phyloP scores from a whole-genome alignment of 2,888 invertebrate genomes.

The Orchesella flavescens region DNA sequence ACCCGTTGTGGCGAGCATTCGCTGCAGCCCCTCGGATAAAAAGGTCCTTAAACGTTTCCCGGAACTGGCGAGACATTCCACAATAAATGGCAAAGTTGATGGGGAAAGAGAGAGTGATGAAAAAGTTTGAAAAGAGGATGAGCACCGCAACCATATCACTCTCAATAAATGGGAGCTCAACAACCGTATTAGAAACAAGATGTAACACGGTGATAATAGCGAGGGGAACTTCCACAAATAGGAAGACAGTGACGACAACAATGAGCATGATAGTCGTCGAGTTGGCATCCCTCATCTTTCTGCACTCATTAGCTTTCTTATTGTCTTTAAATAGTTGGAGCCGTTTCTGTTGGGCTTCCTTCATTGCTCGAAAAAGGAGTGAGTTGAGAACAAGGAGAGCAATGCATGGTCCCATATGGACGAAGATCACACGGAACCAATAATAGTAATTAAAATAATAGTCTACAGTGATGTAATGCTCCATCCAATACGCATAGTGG shows the following conservation, averaged over 20 bases:
- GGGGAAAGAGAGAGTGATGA: constrained; percentile 91
- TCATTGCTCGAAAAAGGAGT: constrained; percentile 88
- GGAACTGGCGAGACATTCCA: constrained; percentile 90
- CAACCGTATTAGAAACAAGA: constrained; percentile 84
- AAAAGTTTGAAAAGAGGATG: constrained; percentile 90
- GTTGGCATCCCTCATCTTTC: constrained; percentile 84
- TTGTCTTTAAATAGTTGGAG: constrained; percentile 82
- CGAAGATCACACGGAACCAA: constrained; percentile 90
- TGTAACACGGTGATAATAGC: constrained; percentile 88
- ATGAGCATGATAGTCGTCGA: constrained; percentile 91
- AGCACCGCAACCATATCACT: constrained; percentile 85
- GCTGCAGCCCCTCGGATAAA: constrained; percentile 78
- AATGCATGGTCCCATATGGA: constrained; percentile 92
- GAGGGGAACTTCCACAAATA: constrained; percentile 87
- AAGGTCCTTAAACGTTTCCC: constrained; percentile 90
- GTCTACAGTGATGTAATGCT: constrained; percentile 80
- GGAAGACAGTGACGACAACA: constrained; percentile 88
- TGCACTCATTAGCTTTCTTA: constrained; percentile 86
- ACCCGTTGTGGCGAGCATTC: constrained; percentile 76
- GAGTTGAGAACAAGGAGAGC: constrained; percentile 91
- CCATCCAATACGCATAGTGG: constrained; percentile 82
- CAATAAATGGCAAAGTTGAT: constrained; percentile 85
- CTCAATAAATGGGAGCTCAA: constrained; percentile 75
- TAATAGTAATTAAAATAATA: constrained; percentile 88
- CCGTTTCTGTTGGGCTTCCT: constrained; percentile 86